Conservation (phyloP, 2,888 invertebrate species). For the Mantis religiosa region DNA sequence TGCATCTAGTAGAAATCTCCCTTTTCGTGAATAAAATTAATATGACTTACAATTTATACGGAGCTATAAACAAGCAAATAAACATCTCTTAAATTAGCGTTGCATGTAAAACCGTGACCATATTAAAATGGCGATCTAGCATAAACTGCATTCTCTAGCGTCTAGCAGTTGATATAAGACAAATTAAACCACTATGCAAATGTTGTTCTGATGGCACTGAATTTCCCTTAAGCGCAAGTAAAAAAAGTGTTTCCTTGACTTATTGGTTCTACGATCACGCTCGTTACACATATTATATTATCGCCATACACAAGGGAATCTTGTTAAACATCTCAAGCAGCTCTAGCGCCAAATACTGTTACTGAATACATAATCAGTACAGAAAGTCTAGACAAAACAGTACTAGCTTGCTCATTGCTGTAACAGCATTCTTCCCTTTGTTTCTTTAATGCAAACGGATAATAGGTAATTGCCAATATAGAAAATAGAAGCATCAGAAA, state of each 20-base stretch:
- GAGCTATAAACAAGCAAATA: background rate
- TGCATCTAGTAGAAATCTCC: background rate
- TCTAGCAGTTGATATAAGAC: background rate
- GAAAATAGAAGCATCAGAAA: too few relatives aligned
- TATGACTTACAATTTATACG: background rate
- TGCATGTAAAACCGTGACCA: background rate
- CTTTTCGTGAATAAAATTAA: background rate
- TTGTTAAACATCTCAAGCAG: background rate
- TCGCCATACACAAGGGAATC: background rate
- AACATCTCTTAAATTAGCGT: background rate
- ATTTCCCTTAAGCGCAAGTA: background rate
- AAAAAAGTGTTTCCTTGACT: background rate
- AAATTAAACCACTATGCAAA: slow-evolving; percentile 13
- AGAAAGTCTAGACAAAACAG: background rate
- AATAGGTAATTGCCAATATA: too few relatives aligned
- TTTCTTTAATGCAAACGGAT: too few relatives aligned
- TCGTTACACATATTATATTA: background rate
- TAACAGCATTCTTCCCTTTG: too few relatives aligned
- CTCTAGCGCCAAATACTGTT: background rate
- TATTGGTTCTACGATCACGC: background rate
- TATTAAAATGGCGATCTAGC: background rate
- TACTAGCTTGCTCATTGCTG: background rate
- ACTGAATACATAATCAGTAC: background rate
- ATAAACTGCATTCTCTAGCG: background rate
- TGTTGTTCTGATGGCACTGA: background rate